phyloP scores from a whole-genome alignment of 2,113 vertebrate genomes.

The Notiomystis cincta region DNA sequence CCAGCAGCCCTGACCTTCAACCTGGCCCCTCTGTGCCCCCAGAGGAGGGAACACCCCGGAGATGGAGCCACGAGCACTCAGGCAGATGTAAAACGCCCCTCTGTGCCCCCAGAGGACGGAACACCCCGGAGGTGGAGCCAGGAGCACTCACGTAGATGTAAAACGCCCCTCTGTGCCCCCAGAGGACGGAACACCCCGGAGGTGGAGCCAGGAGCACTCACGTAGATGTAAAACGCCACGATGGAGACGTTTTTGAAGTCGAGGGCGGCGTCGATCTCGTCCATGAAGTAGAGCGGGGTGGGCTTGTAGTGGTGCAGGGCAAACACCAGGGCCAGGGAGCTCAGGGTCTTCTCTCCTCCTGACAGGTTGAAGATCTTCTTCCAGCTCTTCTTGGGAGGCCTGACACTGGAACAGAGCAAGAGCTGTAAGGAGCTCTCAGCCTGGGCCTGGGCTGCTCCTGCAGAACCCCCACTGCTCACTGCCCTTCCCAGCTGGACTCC shows the following conservation, averaged over 20 bases:
- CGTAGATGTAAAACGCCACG: conserved; percentile 95
- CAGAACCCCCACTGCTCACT: background rate
- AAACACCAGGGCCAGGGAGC: conserved; percentile 93
- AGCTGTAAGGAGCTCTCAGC: background rate
- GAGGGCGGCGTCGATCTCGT: conserved; percentile 95
- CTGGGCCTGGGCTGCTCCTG: background rate
- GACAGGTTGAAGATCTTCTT: conserved; percentile 99
- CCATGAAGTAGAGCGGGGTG: conserved; percentile 97
- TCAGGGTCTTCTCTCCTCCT: conserved; percentile 96
- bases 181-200: accelerated
- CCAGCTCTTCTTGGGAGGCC: conserved; percentile 98
- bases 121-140: accelerated
- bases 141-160: too few relatives aligned
- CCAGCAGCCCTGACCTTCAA: too few relatives aligned
- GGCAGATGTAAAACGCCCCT: conserved; percentile 94
- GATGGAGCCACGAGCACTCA: conserved; percentile 64
- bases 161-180: too few relatives aligned
- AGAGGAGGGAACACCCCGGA: background rate
- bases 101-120: too few relatives aligned
- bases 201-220: conserved; percentile 65
- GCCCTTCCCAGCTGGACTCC: background rate
- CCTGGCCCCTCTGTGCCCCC: too few relatives aligned
- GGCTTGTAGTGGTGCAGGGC: conserved; percentile 97
- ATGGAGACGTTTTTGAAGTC: conserved; percentile 99
- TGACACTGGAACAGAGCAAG: conserved; percentile 76